Conservation (phyloP, 1,140 invertebrate genomes). For the Drosophila mojavensis region DNA sequence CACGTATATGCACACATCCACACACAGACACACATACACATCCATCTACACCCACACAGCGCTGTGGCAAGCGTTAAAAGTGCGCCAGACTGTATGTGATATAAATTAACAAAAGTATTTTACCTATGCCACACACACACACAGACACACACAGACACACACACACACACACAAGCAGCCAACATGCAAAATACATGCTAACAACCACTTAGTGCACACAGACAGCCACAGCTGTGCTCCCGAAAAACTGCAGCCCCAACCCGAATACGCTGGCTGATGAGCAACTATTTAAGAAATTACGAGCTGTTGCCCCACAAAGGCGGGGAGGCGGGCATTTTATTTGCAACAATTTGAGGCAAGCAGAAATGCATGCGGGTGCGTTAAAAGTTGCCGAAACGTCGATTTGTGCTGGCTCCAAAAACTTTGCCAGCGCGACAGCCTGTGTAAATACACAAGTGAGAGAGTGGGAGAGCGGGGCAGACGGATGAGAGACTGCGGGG, state of each 20-base stretch:
- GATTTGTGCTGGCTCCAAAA: constrained; percentile 46
- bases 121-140: constrained; percentile 50
- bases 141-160: neutral
- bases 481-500: too few species aligned
- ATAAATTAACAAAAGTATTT: constrained; percentile 79
- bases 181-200: constrained; percentile 66
- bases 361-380: constrained; percentile 72
- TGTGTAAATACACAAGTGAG: constrained; percentile 68
- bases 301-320: constrained; percentile 56
- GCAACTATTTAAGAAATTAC: constrained; percentile 80
- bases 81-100: constrained; percentile 58
- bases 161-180: constrained; percentile 18
- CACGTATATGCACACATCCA: neutral
- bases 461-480: neutral
- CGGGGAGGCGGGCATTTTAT: constrained; percentile 53
- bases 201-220: constrained; percentile 73
- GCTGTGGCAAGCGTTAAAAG: constrained; percentile 4
- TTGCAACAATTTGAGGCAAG: constrained; percentile 79
- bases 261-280: constrained; percentile 43
- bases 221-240: neutral
- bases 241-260: neutral
- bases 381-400: constrained; percentile 73
- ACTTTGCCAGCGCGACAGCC: constrained; percentile 73
- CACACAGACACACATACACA: neutral
- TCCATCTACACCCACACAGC: neutral